Percentiles rank a stretch among this genome's conserved stretches.
Evolutionary conservation across 2,113 vertebrate species (phyloP).

Genomic region (Labrus mixtus): DNA sequence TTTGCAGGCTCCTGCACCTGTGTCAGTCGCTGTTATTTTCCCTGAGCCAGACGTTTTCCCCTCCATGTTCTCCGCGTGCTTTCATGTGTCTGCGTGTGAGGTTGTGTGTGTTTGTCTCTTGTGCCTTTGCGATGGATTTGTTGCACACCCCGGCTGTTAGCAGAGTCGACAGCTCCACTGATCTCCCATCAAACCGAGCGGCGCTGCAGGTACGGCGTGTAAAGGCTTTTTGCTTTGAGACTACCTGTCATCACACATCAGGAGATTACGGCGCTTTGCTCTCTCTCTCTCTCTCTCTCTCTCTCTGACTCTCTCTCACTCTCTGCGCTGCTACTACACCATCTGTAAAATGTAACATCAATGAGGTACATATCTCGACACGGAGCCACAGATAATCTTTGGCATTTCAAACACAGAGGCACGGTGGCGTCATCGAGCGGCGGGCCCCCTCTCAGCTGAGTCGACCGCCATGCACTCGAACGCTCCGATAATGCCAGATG

Average conservation of each 20-base stretch:
- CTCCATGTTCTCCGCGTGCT: constrained; percentile 12
- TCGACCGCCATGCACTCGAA: constrained; percentile 35
- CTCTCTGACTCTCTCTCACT: constrained; percentile 7
- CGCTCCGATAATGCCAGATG: constrained; percentile 60
- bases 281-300: constrained; percentile 51
- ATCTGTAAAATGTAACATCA: constrained; percentile 75
- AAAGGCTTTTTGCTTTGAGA: constrained; percentile 77
- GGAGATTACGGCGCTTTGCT: constrained; percentile 70
- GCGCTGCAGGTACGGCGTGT: constrained; percentile 77
- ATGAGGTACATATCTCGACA: constrained; percentile 68
- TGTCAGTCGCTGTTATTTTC: not conserved
- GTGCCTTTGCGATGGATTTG: constrained; percentile 58
- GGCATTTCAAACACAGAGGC: constrained; percentile 69
- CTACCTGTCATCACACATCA: constrained; percentile 82
- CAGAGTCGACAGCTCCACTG: constrained; percentile 77
- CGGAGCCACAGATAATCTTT: constrained; percentile 64
- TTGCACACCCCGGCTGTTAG: constrained; percentile 68
- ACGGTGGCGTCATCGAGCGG: constrained; percentile 42
- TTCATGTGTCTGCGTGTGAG: constrained; percentile 60
- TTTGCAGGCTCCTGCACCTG: constrained; percentile 22
- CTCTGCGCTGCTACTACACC: constrained; percentile 64
- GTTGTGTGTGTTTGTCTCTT: constrained; percentile 52
- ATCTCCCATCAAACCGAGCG: constrained; percentile 75
- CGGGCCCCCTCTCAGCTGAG: constrained; percentile 49
- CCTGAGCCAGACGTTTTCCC: constrained; percentile 1